These are phyloP conservation scores for Morone chrysops DNA, from an alignment of 2,113 vertebrate species.

Conservation along the genomic window DNA sequence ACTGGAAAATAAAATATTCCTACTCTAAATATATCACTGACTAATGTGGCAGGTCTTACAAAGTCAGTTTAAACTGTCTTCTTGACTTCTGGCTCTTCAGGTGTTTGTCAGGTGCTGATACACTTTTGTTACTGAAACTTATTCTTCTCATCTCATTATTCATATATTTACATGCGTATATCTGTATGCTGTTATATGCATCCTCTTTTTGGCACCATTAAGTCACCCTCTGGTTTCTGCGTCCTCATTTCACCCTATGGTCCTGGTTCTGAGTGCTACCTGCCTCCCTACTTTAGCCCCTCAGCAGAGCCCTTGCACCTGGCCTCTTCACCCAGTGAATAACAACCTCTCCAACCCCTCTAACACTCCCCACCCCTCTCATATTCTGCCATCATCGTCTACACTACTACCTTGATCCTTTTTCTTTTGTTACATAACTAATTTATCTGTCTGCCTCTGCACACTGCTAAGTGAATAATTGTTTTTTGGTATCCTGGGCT, in stretches of 20 bases:
- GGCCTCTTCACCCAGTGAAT: slow-evolving; percentile 5
- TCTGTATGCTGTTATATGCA: background rate
- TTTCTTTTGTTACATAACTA: background rate
- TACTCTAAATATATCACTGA: too few species aligned
- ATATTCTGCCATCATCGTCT: background rate
- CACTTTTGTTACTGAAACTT: background rate
- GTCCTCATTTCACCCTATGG: background rate
- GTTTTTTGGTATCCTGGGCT: background rate
- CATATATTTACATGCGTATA: too few species aligned
- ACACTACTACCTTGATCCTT: background rate
- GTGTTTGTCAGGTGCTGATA: too few species aligned
- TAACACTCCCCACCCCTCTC: background rate
- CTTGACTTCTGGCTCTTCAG: too few species aligned
- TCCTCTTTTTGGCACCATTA: background rate
- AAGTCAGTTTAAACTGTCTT: too few species aligned
- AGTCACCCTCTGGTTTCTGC: background rate
- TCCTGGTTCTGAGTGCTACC: background rate
- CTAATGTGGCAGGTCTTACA: too few species aligned
- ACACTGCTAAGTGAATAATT: background rate
- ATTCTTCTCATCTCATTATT: too few species aligned
- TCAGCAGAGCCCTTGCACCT: background rate
- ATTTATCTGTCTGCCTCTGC: background rate
- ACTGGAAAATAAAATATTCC: background rate
- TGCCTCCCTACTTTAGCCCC: background rate
- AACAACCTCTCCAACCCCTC: background rate